phyloP scores from a whole-genome alignment of 2,888 invertebrate species.

The Scaeva pyrastri region DNA sequence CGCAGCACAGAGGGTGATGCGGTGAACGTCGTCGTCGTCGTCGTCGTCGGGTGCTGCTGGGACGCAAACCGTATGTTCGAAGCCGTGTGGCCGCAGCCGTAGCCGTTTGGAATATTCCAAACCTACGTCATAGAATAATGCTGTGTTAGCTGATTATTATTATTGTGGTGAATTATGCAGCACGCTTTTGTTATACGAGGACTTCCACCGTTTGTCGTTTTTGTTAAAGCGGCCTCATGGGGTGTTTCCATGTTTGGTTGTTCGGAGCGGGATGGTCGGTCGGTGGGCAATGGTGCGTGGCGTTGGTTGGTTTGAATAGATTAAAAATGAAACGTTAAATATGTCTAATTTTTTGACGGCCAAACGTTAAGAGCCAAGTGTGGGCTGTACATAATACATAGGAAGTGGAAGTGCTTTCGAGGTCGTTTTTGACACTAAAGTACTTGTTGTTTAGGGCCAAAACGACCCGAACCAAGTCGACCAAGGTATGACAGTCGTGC shows the following conservation, averaged over 20 bases:
- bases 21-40: no score
- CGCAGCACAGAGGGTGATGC: slow-evolving; percentile 15
- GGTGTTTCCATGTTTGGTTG: not conserved
- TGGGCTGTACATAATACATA: not conserved
- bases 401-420: slow-evolving; percentile 10
- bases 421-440: slow-evolving; percentile 43
- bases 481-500: slow-evolving; percentile 16
- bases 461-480: no score
- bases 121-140: slow-evolving; percentile 49
- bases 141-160: slow-evolving; percentile 73
- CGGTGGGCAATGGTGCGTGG: no score
- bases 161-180: slow-evolving; percentile 67
- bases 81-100: slow-evolving; percentile 1
- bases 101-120: slow-evolving; percentile 39
- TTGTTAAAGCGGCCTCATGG: not conserved
- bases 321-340: slow-evolving; percentile 69
- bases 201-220: slow-evolving; percentile 14
- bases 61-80: slow-evolving; percentile 25
- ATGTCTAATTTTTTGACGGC: slow-evolving; percentile 64
- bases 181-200: slow-evolving; percentile 42
- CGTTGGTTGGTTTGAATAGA: not conserved
- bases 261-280: not conserved
- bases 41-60: not conserved
- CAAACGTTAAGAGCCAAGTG: slow-evolving; percentile 22
- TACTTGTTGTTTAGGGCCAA: slow-evolving; percentile 12